Conservation (phyloP, 2,113 vertebrate genomes). For the Redunca redunca region DNA sequence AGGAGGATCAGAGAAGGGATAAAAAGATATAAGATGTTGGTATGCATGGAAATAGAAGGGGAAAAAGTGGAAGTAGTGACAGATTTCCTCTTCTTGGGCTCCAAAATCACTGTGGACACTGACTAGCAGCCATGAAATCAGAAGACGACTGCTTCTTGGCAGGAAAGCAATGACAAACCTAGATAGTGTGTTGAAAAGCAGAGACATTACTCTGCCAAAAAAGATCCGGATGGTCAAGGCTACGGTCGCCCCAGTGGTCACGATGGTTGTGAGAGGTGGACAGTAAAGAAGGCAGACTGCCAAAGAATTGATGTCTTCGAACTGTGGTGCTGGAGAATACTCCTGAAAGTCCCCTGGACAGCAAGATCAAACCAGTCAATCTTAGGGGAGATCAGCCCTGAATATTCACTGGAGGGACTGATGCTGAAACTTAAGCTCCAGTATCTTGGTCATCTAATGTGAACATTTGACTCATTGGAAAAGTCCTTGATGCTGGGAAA, state of each 20-base stretch:
- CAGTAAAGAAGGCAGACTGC: not conserved
- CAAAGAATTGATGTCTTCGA: not conserved
- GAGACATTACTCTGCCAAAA: not conserved
- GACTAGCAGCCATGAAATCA: not conserved
- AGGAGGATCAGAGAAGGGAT: not conserved
- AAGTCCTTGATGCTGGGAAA: not conserved
- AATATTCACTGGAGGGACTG: not conserved
- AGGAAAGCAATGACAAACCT: not conserved
- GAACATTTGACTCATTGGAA: not conserved
- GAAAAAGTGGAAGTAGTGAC: not conserved
- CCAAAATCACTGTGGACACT: not conserved
- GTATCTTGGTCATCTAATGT: not conserved
- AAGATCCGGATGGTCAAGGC: not conserved
- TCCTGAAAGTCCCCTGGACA: not conserved
- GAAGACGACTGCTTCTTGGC: not conserved
- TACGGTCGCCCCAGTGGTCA: not conserved
- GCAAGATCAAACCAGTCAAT: not conserved
- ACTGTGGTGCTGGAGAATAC: not conserved
- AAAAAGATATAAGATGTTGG: not conserved
- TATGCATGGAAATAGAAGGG: not conserved
- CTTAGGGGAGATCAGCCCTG: not conserved
- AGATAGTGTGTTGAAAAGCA: not conserved
- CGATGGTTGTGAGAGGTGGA: not conserved
- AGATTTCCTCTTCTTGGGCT: not conserved
- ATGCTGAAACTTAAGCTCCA: not conserved